Conservation (phyloP, 2,888 invertebrate genomes). For the Acronicta alni region DNA sequence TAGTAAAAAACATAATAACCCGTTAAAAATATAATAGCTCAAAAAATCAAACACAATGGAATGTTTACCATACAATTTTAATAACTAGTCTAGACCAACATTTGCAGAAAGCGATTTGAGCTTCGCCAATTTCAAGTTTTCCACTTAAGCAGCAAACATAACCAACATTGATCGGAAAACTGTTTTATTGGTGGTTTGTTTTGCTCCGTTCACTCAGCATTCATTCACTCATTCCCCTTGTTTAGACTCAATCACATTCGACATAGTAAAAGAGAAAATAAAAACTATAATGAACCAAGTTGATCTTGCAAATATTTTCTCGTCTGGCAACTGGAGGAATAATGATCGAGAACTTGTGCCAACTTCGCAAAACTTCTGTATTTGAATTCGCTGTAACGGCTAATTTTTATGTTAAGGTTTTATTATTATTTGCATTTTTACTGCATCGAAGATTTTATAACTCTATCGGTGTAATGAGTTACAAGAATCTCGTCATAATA, state of each 20-base stretch:
- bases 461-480: slow-evolving; percentile 23
- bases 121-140: slow-evolving; percentile 79
- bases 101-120: slow-evolving; percentile 74
- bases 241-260: slow-evolving; percentile 83
- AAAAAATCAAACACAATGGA: slow-evolving; percentile 41
- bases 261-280: slow-evolving; percentile 80
- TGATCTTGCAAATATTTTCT: slow-evolving; percentile 81
- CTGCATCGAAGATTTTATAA: slow-evolving; percentile 28
- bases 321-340: slow-evolving; percentile 69
- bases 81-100: slow-evolving; percentile 86
- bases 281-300: slow-evolving; percentile 83
- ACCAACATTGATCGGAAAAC: slow-evolving; percentile 74
- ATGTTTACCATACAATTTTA: slow-evolving; percentile 80
- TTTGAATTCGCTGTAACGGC: slow-evolving; percentile 60
- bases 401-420: slow-evolving; percentile 66
- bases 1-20: too few species aligned
- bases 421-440: slow-evolving; percentile 52
- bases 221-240: slow-evolving; percentile 78
- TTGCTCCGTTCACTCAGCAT: slow-evolving; percentile 63
- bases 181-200: slow-evolving; percentile 77
- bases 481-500: slow-evolving; percentile 9
- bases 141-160: slow-evolving; percentile 66
- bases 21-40: too few species aligned
- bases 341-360: slow-evolving; percentile 66
- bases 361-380: slow-evolving; percentile 57